Evolutionary conservation across 2,797 vertebrate species (phyloP).

Genomic region (Tapera naevia): DNA sequence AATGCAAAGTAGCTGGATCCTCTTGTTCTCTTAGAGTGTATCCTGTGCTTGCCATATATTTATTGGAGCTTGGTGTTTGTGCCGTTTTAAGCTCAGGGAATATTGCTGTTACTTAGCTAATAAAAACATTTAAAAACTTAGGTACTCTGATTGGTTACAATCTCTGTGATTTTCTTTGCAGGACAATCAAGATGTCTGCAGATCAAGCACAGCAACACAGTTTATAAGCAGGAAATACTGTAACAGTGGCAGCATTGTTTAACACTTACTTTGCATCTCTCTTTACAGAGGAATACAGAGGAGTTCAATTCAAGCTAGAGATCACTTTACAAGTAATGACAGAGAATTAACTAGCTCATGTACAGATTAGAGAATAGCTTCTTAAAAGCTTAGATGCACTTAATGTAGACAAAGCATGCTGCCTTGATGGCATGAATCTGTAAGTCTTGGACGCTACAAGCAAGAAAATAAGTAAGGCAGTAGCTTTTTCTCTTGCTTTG

Average conservation of each 20-base stretch:
- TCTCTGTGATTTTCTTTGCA: neutral
- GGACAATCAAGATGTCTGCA: neutral
- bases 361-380: constrained; percentile 24
- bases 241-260: neutral
- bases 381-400: constrained; percentile 39
- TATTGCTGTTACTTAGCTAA: neutral
- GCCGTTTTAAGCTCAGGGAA: neutral
- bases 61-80: neutral
- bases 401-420: neutral
- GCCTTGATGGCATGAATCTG: neutral
- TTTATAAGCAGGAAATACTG: constrained; percentile 18
- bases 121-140: neutral
- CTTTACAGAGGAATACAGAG: neutral
- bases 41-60: neutral
- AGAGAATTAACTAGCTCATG: constrained; percentile 25
- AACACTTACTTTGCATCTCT: constrained; percentile 4
- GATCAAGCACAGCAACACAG: neutral
- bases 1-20: neutral
- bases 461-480: neutral
- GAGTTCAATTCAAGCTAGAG: neutral
- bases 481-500: neutral
- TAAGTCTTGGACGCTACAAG: neutral
- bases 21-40: neutral
- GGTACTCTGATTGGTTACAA: neutral
- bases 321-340: constrained; percentile 47